Conservation (phyloP, 2,113 vertebrate species). For the Grammomys dolichurus region DNA sequence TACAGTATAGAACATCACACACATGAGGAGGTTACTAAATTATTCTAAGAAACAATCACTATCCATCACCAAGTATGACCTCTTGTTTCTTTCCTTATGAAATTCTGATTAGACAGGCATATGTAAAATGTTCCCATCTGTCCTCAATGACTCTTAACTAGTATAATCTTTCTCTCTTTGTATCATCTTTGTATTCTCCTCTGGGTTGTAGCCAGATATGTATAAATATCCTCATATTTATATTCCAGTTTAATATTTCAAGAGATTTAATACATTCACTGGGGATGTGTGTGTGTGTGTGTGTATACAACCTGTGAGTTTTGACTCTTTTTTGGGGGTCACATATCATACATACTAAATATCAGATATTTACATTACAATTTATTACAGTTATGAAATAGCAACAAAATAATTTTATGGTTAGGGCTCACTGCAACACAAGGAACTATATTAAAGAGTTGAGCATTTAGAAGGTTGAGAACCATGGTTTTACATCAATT, state of each 20-base stretch:
- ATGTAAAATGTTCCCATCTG: background rate
- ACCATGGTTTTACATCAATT: background rate
- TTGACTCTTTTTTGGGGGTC: background rate
- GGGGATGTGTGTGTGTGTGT: no score
- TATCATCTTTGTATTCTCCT: background rate
- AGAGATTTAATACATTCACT: background rate
- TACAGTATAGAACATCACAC: background rate
- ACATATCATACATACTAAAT: background rate
- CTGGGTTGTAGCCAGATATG: background rate
- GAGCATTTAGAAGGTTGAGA: background rate
- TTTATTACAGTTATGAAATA: background rate
- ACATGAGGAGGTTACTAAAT: background rate
- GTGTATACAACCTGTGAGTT: background rate
- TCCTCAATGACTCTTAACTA: background rate
- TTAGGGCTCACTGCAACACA: no score
- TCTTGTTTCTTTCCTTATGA: conserved; percentile 5
- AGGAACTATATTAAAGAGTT: background rate
- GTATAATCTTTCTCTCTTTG: background rate
- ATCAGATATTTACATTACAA: background rate
- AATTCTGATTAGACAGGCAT: background rate
- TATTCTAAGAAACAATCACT: background rate
- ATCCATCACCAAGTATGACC: background rate
- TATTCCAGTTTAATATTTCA: background rate
- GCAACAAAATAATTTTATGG: background rate
- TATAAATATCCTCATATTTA: background rate